These are phyloP conservation scores for Apotomis betuletana DNA, from an alignment of 2,888 invertebrate species.

Conservation along the genomic window DNA sequence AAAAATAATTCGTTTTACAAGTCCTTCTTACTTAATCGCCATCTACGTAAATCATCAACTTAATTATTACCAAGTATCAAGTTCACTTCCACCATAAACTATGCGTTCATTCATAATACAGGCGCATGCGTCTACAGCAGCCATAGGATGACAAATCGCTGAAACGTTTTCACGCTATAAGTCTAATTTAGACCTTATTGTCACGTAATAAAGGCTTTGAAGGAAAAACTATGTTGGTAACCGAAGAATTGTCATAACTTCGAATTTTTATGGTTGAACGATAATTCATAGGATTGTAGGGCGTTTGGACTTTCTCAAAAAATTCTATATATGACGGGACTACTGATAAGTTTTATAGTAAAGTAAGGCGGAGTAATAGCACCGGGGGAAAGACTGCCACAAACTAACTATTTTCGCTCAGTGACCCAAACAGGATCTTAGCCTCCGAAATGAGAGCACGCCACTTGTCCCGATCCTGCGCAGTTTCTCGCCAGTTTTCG, in stretches of 20 bases:
- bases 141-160: conserved; percentile 55
- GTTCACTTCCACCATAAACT: conserved; percentile 43
- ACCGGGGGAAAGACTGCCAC: too few relatives aligned
- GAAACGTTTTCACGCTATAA: background rate
- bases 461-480: too few relatives aligned
- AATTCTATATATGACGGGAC: background rate
- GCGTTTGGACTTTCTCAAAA: conserved; percentile 17
- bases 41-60: background rate
- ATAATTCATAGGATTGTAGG: conserved; percentile 29
- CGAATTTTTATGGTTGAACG: conserved; percentile 1
- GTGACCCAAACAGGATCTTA: too few relatives aligned
- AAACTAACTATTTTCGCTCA: too few relatives aligned
- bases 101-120: conserved; percentile 65
- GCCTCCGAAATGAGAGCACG: too few relatives aligned
- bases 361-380: too few relatives aligned
- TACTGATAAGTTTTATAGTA: too few relatives aligned
- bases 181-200: background rate
- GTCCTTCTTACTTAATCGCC: too few relatives aligned
- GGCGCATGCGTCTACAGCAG: conserved; percentile 52
- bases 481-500: too few relatives aligned
- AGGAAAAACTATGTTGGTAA: background rate
- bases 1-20: too few relatives aligned
- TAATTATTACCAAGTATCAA: conserved; percentile 56
- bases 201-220: background rate
- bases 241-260: conserved; percentile 11